phyloP scores from a whole-genome alignment of 2,888 invertebrate species.

The Spilarctia lutea region DNA sequence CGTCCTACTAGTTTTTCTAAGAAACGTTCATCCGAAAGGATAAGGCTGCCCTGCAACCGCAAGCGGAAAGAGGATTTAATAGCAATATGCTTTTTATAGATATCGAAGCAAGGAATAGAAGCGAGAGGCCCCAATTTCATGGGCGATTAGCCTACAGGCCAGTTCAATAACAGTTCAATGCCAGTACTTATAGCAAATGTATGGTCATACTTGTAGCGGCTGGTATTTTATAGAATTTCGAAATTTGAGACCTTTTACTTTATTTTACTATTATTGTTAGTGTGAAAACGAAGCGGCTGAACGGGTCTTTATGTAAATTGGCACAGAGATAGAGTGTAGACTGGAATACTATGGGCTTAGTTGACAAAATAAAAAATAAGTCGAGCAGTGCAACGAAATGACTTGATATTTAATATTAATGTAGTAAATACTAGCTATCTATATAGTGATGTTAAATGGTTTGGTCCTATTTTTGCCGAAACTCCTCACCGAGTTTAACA shows the following conservation, averaged over 20 bases:
- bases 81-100: conserved; percentile 15
- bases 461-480: no score
- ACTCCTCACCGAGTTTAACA: no score
- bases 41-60: neutral
- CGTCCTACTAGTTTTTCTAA: neutral
- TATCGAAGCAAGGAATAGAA: conserved; percentile 27
- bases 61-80: conserved; percentile 8
- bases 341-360: no score
- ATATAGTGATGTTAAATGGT: no score
- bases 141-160: conserved; percentile 44
- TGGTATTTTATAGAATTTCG: neutral
- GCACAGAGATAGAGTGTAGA: no score
- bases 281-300: no score
- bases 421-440: neutral
- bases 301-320: no score
- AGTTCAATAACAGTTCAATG: conserved; percentile 47
- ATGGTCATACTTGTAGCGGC: conserved; percentile 30
- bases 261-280: neutral
- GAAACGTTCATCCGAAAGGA: neutral
- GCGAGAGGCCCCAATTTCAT: conserved; percentile 50
- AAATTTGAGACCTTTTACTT: neutral
- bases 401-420: neutral
- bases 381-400: no score
- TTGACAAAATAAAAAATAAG: neutral
- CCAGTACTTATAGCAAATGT: conserved; percentile 27